Conservation (phyloP, 2,797 vertebrate genomes). For the Otolemur crassicaudatus region DNA sequence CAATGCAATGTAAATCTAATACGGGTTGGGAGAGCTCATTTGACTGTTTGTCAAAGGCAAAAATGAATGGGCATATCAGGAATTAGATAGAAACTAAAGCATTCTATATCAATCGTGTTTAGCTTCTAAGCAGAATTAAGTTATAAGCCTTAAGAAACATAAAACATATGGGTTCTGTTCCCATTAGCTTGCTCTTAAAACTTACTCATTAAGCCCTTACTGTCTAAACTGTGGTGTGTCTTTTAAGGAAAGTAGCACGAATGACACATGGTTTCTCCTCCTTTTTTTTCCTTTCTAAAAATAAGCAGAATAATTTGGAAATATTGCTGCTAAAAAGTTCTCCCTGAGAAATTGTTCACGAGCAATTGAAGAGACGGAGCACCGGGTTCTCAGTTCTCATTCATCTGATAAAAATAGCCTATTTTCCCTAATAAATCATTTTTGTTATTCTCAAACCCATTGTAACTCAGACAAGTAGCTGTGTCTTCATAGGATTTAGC, state of each 20-base stretch:
- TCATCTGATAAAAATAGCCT: neutral
- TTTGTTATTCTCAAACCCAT: neutral
- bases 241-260: neutral
- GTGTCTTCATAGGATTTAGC: neutral
- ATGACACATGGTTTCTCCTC: neutral
- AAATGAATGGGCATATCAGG: conserved; percentile 83
- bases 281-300: neutral
- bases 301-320: conserved; percentile 18
- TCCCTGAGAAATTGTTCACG: neutral
- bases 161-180: conserved; percentile 74
- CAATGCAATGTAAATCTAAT: conserved; percentile 88
- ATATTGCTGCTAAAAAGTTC: neutral
- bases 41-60: conserved; percentile 86
- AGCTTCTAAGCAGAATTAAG: conserved; percentile 82
- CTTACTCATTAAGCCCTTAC: neutral
- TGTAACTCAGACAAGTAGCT: conserved; percentile 24
- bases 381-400: neutral
- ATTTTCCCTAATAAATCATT: conserved; percentile 44
- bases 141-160: conserved; percentile 81
- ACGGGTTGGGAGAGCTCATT: conserved; percentile 82
- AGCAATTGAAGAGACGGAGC: neutral
- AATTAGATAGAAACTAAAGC: conserved; percentile 81
- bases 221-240: neutral
- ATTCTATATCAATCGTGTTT: conserved; percentile 72
- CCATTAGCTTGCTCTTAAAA: conserved; percentile 14